These are phyloP conservation scores for Anthoscopus minutus DNA, from an alignment of 2,113 vertebrate species.

Conservation along the genomic window DNA sequence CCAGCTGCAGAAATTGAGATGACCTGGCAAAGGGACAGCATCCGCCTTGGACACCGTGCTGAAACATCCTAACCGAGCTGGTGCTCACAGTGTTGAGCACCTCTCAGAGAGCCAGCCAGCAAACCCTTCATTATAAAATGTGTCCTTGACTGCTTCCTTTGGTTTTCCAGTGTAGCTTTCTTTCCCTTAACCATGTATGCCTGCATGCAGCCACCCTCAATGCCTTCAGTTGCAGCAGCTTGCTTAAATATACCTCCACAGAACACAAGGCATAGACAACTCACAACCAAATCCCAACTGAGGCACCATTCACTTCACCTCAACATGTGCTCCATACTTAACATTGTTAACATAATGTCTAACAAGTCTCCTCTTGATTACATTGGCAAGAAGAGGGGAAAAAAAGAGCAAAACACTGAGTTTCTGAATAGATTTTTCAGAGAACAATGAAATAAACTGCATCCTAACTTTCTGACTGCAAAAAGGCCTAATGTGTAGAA, in stretches of 20 bases:
- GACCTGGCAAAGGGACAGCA: background rate
- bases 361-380: background rate
- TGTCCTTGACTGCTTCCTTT: background rate
- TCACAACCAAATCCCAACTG: background rate
- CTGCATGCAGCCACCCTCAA: background rate
- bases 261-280: background rate
- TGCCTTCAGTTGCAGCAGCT: background rate
- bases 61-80: background rate
- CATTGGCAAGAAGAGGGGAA: background rate
- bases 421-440: background rate
- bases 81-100: background rate
- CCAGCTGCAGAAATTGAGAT: accelerated
- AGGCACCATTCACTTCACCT: background rate
- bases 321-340: background rate
- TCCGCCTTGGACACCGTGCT: background rate
- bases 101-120: background rate
- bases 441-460: background rate
- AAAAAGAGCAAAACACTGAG: background rate
- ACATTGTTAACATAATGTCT: background rate
- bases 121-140: background rate
- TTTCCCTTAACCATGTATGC: background rate
- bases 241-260: background rate
- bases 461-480: background rate
- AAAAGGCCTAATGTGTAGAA: background rate
- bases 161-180: background rate